These are phyloP conservation scores for Lymantria dispar DNA, from an alignment of 2,888 invertebrate species.

Conservation along the genomic window DNA sequence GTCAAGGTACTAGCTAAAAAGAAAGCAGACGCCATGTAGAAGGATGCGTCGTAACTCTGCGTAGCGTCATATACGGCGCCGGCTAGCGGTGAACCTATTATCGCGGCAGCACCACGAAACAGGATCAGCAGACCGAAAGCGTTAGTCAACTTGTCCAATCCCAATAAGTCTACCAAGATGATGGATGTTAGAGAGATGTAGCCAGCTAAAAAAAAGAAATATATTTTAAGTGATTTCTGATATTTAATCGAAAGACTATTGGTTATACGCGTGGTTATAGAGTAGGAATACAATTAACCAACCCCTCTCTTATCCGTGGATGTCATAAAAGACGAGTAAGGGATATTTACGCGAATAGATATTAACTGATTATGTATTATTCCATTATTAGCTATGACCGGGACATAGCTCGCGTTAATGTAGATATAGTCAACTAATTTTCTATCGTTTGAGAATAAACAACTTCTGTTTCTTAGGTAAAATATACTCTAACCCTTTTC, in stretches of 20 bases:
- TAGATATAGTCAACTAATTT: too few relatives aligned
- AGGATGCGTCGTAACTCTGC: conserved; percentile 92
- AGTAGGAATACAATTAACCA: too few relatives aligned
- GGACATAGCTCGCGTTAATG: too few relatives aligned
- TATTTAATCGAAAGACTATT: background rate
- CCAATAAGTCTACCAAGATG: conserved; percentile 97
- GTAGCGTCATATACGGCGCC: conserved; percentile 96
- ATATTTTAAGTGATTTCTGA: background rate
- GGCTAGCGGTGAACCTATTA: conserved; percentile 91
- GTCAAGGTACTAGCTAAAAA: conserved; percentile 92
- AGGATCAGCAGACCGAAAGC: conserved; percentile 98
- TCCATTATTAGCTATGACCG: too few relatives aligned
- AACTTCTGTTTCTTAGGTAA: too few relatives aligned
- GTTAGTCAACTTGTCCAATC: conserved; percentile 97
- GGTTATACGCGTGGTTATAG: too few relatives aligned
- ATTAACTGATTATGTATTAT: too few relatives aligned
- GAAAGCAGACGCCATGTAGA: conserved; percentile 95
- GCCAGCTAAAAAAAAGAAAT: conserved; percentile 85
- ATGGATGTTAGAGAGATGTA: conserved; percentile 99
- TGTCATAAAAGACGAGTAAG: too few relatives aligned
- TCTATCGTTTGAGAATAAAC: too few relatives aligned
- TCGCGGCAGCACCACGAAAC: conserved; percentile 96
- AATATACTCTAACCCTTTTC: too few relatives aligned
- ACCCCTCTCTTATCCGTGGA: too few relatives aligned
- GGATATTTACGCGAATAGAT: too few relatives aligned